A percentile compares a stretch with the other conserved stretches of the same genome.
phyloP scores from a whole-genome alignment of 1,140 invertebrate species.

The Nixonia krombeini region DNA sequence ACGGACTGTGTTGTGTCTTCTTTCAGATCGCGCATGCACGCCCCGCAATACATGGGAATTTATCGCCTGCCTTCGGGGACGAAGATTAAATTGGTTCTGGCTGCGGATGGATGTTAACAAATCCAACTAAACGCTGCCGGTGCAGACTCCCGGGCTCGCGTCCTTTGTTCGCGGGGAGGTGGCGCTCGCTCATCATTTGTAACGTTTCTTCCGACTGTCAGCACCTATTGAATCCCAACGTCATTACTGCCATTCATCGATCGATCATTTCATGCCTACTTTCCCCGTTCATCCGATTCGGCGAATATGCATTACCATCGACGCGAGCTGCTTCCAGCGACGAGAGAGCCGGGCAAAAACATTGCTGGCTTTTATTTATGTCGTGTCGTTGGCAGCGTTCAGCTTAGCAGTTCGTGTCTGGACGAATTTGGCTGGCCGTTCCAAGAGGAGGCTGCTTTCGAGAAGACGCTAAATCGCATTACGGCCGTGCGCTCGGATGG shows the following conservation, averaged over 20 bases:
- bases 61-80: constrained; percentile 29
- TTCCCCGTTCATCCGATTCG: too few relatives aligned
- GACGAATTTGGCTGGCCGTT: constrained; percentile 29
- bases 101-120: not conserved
- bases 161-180: too few relatives aligned
- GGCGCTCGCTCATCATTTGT: too few relatives aligned
- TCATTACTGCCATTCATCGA: too few relatives aligned
- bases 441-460: constrained; percentile 33
- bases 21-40: constrained; percentile 40
- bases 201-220: too few relatives aligned
- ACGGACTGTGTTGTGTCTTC: constrained; percentile 38
- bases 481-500: constrained; percentile 41
- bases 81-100: constrained; percentile 48
- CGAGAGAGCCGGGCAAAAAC: too few relatives aligned
- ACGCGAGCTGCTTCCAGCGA: too few relatives aligned
- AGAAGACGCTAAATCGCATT: constrained; percentile 48
- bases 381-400: constrained; percentile 31
- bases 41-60: constrained; percentile 32
- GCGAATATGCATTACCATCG: too few relatives aligned
- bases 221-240: too few relatives aligned
- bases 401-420: not conserved
- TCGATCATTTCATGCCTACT: too few relatives aligned
- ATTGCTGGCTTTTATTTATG: not conserved
- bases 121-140: too few relatives aligned
- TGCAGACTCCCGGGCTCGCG: too few relatives aligned